Percentiles rank a stretch among this genome's conserved stretches.
phyloP scores from a whole-genome alignment of 1,140 invertebrate genomes.

The Drosophila carrolli region DNA sequence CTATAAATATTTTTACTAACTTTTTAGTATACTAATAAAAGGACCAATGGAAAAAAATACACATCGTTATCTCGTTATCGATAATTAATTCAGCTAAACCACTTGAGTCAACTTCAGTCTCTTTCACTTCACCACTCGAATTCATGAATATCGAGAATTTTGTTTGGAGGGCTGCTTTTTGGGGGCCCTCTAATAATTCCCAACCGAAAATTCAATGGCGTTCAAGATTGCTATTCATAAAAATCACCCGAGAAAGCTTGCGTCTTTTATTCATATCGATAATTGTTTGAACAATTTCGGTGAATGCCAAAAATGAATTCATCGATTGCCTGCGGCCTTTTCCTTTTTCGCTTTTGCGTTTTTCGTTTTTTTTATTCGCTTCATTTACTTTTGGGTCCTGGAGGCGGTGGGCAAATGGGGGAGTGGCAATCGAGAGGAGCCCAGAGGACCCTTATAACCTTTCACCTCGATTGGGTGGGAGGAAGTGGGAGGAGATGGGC shows the following conservation, averaged over 20 bases:
- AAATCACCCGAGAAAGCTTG: constrained; percentile 7
- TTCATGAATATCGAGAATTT: constrained; percentile 28
- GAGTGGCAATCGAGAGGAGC: constrained; percentile 14
- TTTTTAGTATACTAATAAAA: neutral
- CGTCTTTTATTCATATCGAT: constrained; percentile 48
- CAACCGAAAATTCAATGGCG: constrained; percentile 3
- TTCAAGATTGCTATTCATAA: constrained; percentile 33
- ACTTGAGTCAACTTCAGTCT: constrained; percentile 22
- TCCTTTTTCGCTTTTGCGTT: constrained; percentile 5
- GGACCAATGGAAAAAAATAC: neutral
- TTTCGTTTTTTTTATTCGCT: constrained; percentile 10
- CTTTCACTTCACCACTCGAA: constrained; percentile 19
- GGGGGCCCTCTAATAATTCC: constrained; percentile 3
- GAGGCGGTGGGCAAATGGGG: neutral
- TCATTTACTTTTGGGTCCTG: constrained; percentile 25
- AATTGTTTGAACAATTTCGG: constrained; percentile 50
- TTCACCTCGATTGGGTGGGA: constrained; percentile 11
- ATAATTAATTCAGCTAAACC: constrained; percentile 37
- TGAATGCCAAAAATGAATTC: constrained; percentile 52
- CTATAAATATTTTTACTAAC: constrained; percentile 21
- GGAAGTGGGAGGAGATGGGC: neutral
- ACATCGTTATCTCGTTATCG: constrained; percentile 41
- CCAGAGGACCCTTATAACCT: constrained; percentile 46
- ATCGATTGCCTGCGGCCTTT: constrained; percentile 42
- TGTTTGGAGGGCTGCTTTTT: constrained; percentile 14